Evolutionary conservation across 2,797 vertebrate genomes (phyloP), one percentile per base, ranked within the genome.

Genomic region (Pagetopsis macropterus): DNA sequence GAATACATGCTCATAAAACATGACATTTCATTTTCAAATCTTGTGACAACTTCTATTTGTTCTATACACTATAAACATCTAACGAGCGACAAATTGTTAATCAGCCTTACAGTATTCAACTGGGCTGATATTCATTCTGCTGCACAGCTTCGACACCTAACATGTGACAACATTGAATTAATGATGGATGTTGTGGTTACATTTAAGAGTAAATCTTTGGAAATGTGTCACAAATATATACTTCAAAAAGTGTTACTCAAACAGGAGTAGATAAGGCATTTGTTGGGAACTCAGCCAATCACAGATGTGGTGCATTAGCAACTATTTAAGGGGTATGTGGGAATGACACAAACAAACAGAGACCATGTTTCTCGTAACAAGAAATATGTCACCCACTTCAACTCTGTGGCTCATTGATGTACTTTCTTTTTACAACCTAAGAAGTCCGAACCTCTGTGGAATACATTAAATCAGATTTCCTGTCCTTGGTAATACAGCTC

Each of bases 21-120:
- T 15, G 11, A 45, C 15, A 52, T 50, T 56, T 56, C 27, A 62
- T 21, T 62, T 60, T n/a, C 16, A 31, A 45, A 51, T 9, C 9
- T 27, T 16, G 37, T 43, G 31, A 60, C 15, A 46, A 54, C 44
- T 40, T 52, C 15, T 40, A 27, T 51, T 2, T 44, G 6, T 9
- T n/a, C 5, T 49, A 12, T 33, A 13, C 4, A 49, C 14, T n/a
- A 5, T 31, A n/a, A 46, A 40, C 5, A 54, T 14, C 56, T 44
- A 17, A 59, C 37, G 48, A 71, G 46, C 57, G 6, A 11, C 41
- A 5, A 65, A 70, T 69, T 31, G 4, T 21, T 13, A 6, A 75
- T 51, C 6, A 68, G 31, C 12, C 5, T 10, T 14, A 14, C 16
- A 37, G 9, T 4, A 46, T 48, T 49, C 17, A 8, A 48, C 19